Evolutionary conservation across 2,113 vertebrate genomes (phyloP).

Genomic region (Cygnus buccinator): DNA sequence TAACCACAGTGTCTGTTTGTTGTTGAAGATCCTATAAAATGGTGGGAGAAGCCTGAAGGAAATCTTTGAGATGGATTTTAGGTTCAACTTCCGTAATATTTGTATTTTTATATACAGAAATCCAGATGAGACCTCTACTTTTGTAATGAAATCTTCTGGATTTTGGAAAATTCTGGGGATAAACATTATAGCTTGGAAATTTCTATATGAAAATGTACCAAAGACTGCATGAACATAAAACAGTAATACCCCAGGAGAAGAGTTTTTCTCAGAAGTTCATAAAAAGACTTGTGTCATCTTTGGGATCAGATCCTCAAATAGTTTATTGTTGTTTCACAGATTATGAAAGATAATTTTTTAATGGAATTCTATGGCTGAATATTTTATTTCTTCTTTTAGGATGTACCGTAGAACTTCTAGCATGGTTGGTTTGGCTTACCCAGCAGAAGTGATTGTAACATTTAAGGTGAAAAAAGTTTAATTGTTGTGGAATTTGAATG

Average conservation of each 20-base stretch:
- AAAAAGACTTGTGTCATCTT: neutral
- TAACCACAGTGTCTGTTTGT: neutral
- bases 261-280: neutral
- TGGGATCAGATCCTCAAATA: neutral
- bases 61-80: neutral
- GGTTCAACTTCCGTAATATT: neutral
- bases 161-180: neutral
- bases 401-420: constrained; percentile 97
- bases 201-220: neutral
- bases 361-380: neutral
- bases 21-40: neutral
- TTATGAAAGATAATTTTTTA: neutral
- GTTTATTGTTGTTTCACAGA: neutral
- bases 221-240: neutral
- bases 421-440: constrained; percentile 93
- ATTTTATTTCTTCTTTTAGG: constrained; percentile 76
- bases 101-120: neutral
- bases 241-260: neutral
- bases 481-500: constrained; percentile 21
- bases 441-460: constrained; percentile 87
- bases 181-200: neutral
- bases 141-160: neutral
- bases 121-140: neutral
- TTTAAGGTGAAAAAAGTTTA: constrained; percentile 88
- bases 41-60: neutral